Conservation (phyloP, 2,888 invertebrate genomes). For the Elgonia sp. region DNA sequence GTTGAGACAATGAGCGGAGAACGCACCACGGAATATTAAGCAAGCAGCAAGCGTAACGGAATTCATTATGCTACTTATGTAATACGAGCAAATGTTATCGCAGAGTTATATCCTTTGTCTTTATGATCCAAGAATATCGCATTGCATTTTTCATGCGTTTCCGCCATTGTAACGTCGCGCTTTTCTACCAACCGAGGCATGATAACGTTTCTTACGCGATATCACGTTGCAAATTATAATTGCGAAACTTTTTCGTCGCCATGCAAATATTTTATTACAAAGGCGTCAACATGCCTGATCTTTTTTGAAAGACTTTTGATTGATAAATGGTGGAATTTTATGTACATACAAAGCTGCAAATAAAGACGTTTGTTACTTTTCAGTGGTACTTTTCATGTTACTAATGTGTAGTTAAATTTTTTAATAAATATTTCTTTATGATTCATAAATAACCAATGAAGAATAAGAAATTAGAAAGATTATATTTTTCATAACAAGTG, state of each 20-base stretch:
- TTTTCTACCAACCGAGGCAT: slow-evolving; percentile 53
- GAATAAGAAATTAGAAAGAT: too few relatives aligned
- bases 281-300: slow-evolving; percentile 5
- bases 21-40: slow-evolving; percentile 83
- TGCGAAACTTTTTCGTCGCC: slow-evolving; percentile 29
- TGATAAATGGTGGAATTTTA: background rate
- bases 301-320: slow-evolving; percentile 7
- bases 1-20: slow-evolving; percentile 75
- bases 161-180: slow-evolving; percentile 47
- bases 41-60: slow-evolving; percentile 80
- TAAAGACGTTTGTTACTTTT: too few relatives aligned
- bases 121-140: slow-evolving; percentile 67
- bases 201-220: slow-evolving; percentile 49
- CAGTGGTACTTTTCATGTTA: too few relatives aligned
- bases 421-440: too few relatives aligned
- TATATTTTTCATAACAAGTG: too few relatives aligned
- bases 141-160: slow-evolving; percentile 72
- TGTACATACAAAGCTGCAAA: background rate
- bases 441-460: too few relatives aligned
- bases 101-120: slow-evolving; percentile 63
- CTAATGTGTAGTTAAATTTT: background rate
- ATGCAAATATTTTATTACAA: slow-evolving; percentile 63
- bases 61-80: slow-evolving; percentile 79
- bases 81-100: slow-evolving; percentile 70
- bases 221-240: slow-evolving; percentile 67